Evolutionary conservation across 2,113 vertebrate genomes (phyloP).

Genomic region (Gopherus evgoodei): DNA sequence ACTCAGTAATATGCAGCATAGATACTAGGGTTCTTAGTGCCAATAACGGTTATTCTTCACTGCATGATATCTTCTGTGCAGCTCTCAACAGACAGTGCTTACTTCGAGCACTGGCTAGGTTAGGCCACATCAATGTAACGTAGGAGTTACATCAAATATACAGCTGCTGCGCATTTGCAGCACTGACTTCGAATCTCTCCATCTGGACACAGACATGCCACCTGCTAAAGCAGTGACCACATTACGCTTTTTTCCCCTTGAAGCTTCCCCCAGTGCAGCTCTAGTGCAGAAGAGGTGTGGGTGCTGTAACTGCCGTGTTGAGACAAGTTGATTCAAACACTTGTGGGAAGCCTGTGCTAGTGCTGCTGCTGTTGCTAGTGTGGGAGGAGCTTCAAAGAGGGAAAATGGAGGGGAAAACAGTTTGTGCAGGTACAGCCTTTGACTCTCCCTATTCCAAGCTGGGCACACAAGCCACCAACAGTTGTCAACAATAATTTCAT

Average conservation of each 20-base stretch:
- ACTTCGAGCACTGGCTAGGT: constrained; percentile 47
- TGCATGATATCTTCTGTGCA: not conserved
- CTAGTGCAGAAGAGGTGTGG: not conserved
- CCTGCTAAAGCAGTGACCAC: not conserved
- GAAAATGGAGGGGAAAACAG: not conserved
- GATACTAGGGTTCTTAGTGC: not conserved
- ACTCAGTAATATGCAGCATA: constrained; percentile 20
- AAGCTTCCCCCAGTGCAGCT: not conserved
- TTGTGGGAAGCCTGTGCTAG: not conserved
- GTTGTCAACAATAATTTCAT: constrained; percentile 34
- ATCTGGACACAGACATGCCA: not conserved
- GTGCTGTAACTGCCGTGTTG: not conserved
- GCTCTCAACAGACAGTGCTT: constrained; percentile 44
- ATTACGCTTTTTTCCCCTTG: not conserved
- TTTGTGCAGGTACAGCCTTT: not conserved
- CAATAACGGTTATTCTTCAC: constrained; percentile 36
- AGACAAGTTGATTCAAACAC: not conserved
- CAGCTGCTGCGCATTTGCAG: not conserved
- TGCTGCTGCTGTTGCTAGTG: not conserved
- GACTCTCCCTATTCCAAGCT: not conserved
- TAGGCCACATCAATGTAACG: not conserved
- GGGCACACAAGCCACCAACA: not conserved
- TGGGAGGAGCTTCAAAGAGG: not conserved
- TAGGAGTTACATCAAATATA: not conserved
- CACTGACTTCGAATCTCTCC: not conserved